phyloP scores from a whole-genome alignment of 23 tunicate genomes.

The Halocynthia roretzi region DNA sequence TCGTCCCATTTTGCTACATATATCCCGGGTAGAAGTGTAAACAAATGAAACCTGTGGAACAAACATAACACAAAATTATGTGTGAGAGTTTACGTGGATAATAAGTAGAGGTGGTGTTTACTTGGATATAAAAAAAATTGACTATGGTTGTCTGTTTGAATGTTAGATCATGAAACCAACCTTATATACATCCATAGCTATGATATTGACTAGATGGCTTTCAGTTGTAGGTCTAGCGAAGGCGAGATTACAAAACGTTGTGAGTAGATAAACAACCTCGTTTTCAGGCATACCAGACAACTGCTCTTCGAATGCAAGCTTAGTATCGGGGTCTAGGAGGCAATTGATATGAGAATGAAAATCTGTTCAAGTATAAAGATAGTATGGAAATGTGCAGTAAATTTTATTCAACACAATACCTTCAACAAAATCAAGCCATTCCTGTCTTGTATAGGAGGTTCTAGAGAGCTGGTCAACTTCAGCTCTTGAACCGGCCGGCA shows the following conservation, averaged over 20 bases:
- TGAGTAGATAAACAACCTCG: conserved; percentile 83
- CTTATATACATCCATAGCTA: conserved; percentile 77
- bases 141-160: no score
- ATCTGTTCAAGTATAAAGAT: neutral
- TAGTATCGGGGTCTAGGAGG: conserved; percentile 78
- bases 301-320: conserved; percentile 86
- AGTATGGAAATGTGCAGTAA: neutral
- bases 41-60: conserved; percentile 58
- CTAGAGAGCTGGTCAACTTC: conserved; percentile 78
- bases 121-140: no score
- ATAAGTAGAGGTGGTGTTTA: no score
- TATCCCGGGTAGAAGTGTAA: conserved; percentile 73
- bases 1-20: conserved; percentile 89
- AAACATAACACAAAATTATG: no score
- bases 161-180: conserved; percentile 8
- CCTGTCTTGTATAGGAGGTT: conserved; percentile 49
- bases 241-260: conserved; percentile 86
- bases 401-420: conserved; percentile 14
- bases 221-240: conserved; percentile 62
- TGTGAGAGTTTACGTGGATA: no score
- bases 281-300: conserved; percentile 84
- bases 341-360: neutral
- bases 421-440: conserved; percentile 89
- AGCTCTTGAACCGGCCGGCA: conserved; percentile 71
- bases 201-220: conserved; percentile 58